These are phyloP conservation scores for Pholis gunnellus DNA, from an alignment of 2,113 vertebrate genomes.

Conservation along the genomic window DNA sequence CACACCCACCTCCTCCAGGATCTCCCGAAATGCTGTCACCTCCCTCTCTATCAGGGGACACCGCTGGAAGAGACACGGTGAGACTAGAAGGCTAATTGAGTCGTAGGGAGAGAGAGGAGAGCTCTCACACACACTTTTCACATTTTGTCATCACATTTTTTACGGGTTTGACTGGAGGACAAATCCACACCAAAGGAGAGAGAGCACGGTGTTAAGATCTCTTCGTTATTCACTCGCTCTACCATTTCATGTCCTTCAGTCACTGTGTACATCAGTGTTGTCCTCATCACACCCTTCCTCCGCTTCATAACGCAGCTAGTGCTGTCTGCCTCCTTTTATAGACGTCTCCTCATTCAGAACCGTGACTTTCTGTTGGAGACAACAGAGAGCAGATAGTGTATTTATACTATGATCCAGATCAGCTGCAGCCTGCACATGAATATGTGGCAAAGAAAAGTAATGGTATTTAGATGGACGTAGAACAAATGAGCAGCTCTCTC, in stretches of 20 bases:
- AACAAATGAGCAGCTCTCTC: background rate
- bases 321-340: background rate
- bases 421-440: background rate
- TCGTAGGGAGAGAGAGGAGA: background rate
- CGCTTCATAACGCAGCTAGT: background rate
- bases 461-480: background rate
- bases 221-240: conserved; percentile 22
- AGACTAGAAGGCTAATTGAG: conserved; percentile 61
- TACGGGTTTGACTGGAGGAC: background rate
- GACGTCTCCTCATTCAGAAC: conserved; percentile 5
- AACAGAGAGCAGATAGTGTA: background rate
- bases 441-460: background rate
- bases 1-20: conserved; percentile 95
- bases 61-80: conserved; percentile 99
- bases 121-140: background rate
- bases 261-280: conserved; percentile 20
- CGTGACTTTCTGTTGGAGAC: conserved; percentile 7
- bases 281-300: conserved; percentile 10
- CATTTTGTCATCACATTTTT: background rate
- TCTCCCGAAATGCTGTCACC: conserved; percentile 98
- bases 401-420: background rate
- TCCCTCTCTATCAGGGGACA: conserved; percentile 98
- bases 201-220: conserved; percentile 35
- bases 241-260: conserved; percentile 34
- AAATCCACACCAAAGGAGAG: conserved; percentile 45